Base-by-base conservation (phyloP, 2,888 invertebrate genomes). In the Linnaemya tessellans region DNA sequence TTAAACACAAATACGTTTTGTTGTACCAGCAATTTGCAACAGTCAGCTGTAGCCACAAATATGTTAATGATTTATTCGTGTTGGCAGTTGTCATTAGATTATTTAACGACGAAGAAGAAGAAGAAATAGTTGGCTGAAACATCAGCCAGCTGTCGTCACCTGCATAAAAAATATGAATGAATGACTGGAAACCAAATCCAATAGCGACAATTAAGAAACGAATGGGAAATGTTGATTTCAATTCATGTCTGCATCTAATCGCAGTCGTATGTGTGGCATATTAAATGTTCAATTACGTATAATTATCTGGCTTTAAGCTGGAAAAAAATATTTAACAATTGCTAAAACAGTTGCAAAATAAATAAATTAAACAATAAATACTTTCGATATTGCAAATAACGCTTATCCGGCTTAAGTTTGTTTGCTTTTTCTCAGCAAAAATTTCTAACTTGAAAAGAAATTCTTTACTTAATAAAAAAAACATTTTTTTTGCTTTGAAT, bases 41-140 rank as follows among this genome's bases (percentile, higher is more conserved):
- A 30, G 20, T 7, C 8, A 58, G 2, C 60, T 74, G 54, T 56
- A 11, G 80, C 46, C n/a, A 56, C 49, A 70, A 81, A 77, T 70
- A 82, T 82, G 56, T 82, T 83, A 83, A 78, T 78, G 77, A 78
- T 78, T 71, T 78, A 51, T 65, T 83, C 82, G 82, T 83, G 77
- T 78, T 73, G 22, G 41, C 82, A 77, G 71, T 73, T 78, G 77
- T 73, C 43, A 60, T 65, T 73, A 83, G 58, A 82, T 20, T 25
- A 3, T 41, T 43, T 20, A 65, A 82, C 65, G 30, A 71, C 35
- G 25, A 35, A 49, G 13, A 35, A 35, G 13, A 41, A 41, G 43
- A 67, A 58, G 58, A 73, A n/a, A 30, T 3, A 46, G 60, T 80
- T 80, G 62, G 64, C 56, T 5, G 7, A 71, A 73, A 49, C 15